These are phyloP conservation scores for Telmatherina bonti DNA, from an alignment of 2,797 vertebrate species.

Conservation along the genomic window DNA sequence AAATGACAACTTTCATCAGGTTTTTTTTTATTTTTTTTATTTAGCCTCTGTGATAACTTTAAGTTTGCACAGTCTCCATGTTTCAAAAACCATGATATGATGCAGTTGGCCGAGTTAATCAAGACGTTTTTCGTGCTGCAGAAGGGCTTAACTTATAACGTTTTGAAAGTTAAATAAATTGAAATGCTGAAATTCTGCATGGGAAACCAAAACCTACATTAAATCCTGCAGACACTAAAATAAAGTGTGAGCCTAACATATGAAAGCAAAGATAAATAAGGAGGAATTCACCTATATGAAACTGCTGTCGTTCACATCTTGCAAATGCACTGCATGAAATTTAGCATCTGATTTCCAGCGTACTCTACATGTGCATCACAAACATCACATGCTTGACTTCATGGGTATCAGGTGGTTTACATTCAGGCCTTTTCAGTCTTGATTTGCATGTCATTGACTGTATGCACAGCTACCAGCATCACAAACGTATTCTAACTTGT, in stretches of 20 bases:
- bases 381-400: slow-evolving; percentile 30
- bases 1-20: background rate
- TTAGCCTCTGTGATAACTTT: background rate
- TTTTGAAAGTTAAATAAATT: background rate
- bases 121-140: slow-evolving; percentile 26
- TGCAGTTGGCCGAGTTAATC: slow-evolving; percentile 8
- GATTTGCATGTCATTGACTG: slow-evolving; percentile 41
- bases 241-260: slow-evolving; percentile 6
- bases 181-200: slow-evolving; percentile 35
- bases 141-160: slow-evolving; percentile 2
- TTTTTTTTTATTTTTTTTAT: background rate
- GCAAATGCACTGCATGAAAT: slow-evolving; percentile 30
- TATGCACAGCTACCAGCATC: slow-evolving; percentile 33
- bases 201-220: background rate
- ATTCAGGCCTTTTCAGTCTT: slow-evolving; percentile 68
- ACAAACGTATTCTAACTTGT: slow-evolving; percentile 35
- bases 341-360: slow-evolving; percentile 9
- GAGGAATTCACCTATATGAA: slow-evolving; percentile 31
- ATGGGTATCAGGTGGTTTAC: slow-evolving; percentile 53
- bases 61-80: background rate
- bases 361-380: slow-evolving; percentile 31
- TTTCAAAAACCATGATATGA: background rate
- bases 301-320: slow-evolving; percentile 29
- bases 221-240: slow-evolving; percentile 7
- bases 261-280: slow-evolving; percentile 6